These are phyloP conservation scores for Bos javanicus DNA, from an alignment of 2,113 vertebrate species.

Conservation along the genomic window DNA sequence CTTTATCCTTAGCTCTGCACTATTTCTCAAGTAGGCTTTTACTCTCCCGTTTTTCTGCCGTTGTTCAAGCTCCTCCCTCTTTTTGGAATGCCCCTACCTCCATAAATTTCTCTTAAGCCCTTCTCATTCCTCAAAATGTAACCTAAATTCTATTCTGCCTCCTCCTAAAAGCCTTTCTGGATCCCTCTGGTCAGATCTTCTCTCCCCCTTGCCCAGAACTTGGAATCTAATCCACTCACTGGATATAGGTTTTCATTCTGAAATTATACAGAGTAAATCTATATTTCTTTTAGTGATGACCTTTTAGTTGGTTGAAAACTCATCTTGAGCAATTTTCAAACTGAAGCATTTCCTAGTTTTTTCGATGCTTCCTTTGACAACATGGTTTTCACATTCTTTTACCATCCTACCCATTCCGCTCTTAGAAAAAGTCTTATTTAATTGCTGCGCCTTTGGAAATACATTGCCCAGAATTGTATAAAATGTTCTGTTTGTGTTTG, in stretches of 20 bases:
- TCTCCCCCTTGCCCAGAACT: not conserved
- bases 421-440: not conserved
- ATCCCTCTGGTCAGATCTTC: not conserved
- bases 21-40: not conserved
- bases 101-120: not conserved
- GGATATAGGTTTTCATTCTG: not conserved
- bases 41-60: not conserved
- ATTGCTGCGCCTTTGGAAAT: not conserved
- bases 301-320: conserved; percentile 4
- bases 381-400: not conserved
- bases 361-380: not conserved
- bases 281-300: not conserved
- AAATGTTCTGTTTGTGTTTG: not conserved
- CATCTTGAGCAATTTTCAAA: not conserved
- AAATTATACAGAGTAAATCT: not conserved
- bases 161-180: not conserved
- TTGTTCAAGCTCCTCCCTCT: not conserved
- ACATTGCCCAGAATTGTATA: not conserved
- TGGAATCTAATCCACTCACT: not conserved
- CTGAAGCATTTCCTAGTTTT: conserved; percentile 14
- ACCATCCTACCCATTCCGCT: not conserved
- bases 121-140: not conserved
- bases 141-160: not conserved
- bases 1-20: not conserved
- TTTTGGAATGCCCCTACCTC: not conserved